Percentiles rank a stretch among this genome's conserved stretches.
Conservation (phyloP, 2,888 invertebrate genomes). For the Nycteola revayana region DNA sequence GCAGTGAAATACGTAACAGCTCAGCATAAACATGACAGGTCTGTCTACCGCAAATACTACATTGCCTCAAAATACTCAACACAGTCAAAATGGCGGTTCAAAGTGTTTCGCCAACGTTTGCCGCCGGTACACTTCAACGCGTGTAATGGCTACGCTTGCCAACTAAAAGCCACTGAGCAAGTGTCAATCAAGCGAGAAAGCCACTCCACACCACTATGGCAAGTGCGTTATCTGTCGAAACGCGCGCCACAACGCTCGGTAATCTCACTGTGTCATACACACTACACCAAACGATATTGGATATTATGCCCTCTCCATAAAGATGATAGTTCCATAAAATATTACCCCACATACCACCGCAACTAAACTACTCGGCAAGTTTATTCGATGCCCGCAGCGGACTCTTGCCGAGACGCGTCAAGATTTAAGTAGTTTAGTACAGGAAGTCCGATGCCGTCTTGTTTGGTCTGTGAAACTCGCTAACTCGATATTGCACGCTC, state of each 20-base stretch:
- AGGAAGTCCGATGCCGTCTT: slow-evolving; percentile 60
- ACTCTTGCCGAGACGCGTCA: slow-evolving; percentile 51
- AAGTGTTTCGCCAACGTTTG: slow-evolving; percentile 25
- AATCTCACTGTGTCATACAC: slow-evolving; percentile 29
- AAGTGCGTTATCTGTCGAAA: slow-evolving; percentile 37
- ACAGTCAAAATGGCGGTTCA: slow-evolving; percentile 27
- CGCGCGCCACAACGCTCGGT: slow-evolving; percentile 32
- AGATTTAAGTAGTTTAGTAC: slow-evolving; percentile 77
- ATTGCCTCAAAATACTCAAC: slow-evolving; percentile 17
- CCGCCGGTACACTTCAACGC: slow-evolving; percentile 25
- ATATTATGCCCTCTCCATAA: slow-evolving; percentile 23
- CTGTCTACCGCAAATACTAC: slow-evolving; percentile 11
- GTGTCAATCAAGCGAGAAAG: slow-evolving; percentile 55
- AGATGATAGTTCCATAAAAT: slow-evolving; percentile 33
- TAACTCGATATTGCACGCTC: slow-evolving; percentile 77
- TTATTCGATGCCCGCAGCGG: slow-evolving; percentile 41
- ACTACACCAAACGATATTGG: slow-evolving; percentile 25
- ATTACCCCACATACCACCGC: slow-evolving; percentile 17
- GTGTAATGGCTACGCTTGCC: slow-evolving; percentile 32
- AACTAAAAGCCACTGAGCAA: slow-evolving; percentile 46
- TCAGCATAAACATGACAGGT: slow-evolving; percentile 17
- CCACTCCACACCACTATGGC: slow-evolving; percentile 37
- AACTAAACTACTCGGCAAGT: slow-evolving; percentile 35
- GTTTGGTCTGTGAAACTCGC: slow-evolving; percentile 64
- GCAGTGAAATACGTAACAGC: slow-evolving; percentile 3